These are phyloP conservation scores for Ecdyonurus torrentis DNA, from an alignment of 2,888 invertebrate genomes.

Conservation along the genomic window DNA sequence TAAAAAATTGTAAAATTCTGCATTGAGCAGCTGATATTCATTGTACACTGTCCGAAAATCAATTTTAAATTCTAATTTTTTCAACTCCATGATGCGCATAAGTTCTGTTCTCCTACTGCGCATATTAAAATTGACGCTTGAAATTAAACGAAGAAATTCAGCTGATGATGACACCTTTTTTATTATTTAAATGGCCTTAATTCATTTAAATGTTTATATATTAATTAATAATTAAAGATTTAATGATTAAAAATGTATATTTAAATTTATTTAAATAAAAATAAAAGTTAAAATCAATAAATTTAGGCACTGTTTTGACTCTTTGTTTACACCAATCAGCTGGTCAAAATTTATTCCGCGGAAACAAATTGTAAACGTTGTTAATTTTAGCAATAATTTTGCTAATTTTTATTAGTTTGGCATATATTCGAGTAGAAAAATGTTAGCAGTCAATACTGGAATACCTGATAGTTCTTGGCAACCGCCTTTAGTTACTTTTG, in stretches of 20 bases:
- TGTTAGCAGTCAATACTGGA: conserved; percentile 38
- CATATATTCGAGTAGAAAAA: no score
- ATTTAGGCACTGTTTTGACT: background rate
- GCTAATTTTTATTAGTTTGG: no score
- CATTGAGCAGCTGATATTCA: background rate
- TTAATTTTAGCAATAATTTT: no score
- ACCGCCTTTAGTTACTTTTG: conserved; percentile 62
- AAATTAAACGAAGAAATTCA: background rate
- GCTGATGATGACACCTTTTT: background rate
- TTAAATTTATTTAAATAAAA: background rate
- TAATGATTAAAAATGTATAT: background rate
- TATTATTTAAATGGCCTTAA: background rate
- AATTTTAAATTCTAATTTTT: no score
- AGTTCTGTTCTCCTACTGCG: background rate
- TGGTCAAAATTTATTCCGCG: background rate
- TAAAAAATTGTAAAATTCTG: background rate
- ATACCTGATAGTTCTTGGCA: conserved; percentile 84
- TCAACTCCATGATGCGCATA: no score
- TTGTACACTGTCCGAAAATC: background rate
- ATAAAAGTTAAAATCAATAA: background rate
- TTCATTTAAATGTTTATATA: background rate
- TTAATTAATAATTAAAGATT: background rate
- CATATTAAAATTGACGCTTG: no score
- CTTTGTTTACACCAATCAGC: background rate
- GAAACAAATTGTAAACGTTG: background rate